These are phyloP conservation scores for Enteromius anoplus DNA, from an alignment of 2,797 vertebrate species.

Conservation along the genomic window DNA sequence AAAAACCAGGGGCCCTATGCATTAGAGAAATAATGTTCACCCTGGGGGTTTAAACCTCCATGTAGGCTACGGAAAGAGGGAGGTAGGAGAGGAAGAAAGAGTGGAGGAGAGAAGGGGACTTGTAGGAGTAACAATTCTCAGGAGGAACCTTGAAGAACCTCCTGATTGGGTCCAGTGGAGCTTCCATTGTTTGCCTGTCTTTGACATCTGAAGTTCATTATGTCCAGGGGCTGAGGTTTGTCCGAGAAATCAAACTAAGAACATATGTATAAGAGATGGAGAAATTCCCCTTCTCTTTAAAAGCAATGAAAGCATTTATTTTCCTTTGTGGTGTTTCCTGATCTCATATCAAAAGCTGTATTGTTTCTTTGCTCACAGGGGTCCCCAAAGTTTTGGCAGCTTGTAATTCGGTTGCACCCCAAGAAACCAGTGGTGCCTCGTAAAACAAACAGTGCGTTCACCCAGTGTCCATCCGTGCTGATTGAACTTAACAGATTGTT, in stretches of 20 bases:
- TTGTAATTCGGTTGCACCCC: slow-evolving; percentile 66
- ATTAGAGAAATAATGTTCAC: slow-evolving; percentile 64
- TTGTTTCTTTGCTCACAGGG: slow-evolving; percentile 79
- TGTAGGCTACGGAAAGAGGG: slow-evolving; percentile 54
- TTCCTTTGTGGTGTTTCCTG: slow-evolving; percentile 82
- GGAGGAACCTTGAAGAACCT: slow-evolving; percentile 80
- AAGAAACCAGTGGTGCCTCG: slow-evolving; percentile 54
- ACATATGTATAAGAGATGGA: slow-evolving; percentile 66
- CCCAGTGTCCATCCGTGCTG: slow-evolving; percentile 49
- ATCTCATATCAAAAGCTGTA: slow-evolving; percentile 80
- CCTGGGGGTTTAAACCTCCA: slow-evolving; percentile 51
- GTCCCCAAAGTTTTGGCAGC: slow-evolving; percentile 78
- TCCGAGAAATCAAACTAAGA: slow-evolving; percentile 74
- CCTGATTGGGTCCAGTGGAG: slow-evolving; percentile 74
- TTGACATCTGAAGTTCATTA: slow-evolving; percentile 72
- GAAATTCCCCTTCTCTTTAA: slow-evolving; percentile 76
- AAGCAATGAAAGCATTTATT: slow-evolving; percentile 80
- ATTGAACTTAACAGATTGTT: slow-evolving; percentile 37
- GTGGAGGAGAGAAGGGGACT: slow-evolving; percentile 61
- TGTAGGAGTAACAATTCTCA: slow-evolving; percentile 71
- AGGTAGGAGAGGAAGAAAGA: slow-evolving; percentile 50
- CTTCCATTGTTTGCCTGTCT: slow-evolving; percentile 66
- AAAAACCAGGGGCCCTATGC: slow-evolving; percentile 58
- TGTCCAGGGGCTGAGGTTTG: slow-evolving; percentile 68
- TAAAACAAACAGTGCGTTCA: slow-evolving; percentile 59